phyloP scores from a whole-genome alignment of 2,113 vertebrate genomes.

The Symphodus melops region DNA sequence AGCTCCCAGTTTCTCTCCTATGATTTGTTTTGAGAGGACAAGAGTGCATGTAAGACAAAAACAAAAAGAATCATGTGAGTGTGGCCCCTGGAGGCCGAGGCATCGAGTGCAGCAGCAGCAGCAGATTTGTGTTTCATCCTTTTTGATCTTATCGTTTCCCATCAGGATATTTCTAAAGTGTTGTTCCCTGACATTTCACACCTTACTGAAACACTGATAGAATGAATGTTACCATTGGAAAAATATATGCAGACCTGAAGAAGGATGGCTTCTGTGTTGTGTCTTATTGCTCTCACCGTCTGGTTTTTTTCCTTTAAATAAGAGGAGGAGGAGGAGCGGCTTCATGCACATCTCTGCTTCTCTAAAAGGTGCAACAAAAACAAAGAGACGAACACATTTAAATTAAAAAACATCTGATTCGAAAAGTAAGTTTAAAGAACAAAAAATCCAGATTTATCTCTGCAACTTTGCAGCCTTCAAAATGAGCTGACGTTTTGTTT shows the following conservation, averaged over 20 bases:
- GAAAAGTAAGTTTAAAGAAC: too few relatives aligned
- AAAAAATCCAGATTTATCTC: too few relatives aligned
- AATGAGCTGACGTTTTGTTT: too few relatives aligned
- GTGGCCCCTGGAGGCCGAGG: slow-evolving; percentile 8
- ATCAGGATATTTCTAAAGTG: slow-evolving; percentile 32
- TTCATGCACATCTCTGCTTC: too few relatives aligned
- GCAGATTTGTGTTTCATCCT: slow-evolving; percentile 45
- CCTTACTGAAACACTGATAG: slow-evolving; percentile 68
- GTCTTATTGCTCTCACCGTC: slow-evolving; percentile 43
- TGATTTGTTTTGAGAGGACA: slow-evolving; percentile 20
- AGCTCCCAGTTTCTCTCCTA: background rate
- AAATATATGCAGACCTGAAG: slow-evolving; percentile 82
- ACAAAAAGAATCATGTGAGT: slow-evolving; percentile 1
- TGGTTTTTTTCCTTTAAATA: too few relatives aligned
- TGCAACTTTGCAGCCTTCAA: too few relatives aligned
- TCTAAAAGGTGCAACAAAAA: too few relatives aligned
- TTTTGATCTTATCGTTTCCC: slow-evolving; percentile 27
- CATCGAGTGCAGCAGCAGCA: slow-evolving; percentile 25
- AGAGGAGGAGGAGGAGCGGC: too few relatives aligned
- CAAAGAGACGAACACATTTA: too few relatives aligned
- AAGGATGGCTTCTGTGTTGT: slow-evolving; percentile 45
- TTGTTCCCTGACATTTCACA: slow-evolving; percentile 64
- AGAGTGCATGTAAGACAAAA: background rate
- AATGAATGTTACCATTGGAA: slow-evolving; percentile 78
- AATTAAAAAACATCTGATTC: too few relatives aligned